Evolutionary conservation across 2,888 invertebrate species (phyloP), one percentile per base, ranked within the genome.

Genomic region (Macropis europaea): DNA sequence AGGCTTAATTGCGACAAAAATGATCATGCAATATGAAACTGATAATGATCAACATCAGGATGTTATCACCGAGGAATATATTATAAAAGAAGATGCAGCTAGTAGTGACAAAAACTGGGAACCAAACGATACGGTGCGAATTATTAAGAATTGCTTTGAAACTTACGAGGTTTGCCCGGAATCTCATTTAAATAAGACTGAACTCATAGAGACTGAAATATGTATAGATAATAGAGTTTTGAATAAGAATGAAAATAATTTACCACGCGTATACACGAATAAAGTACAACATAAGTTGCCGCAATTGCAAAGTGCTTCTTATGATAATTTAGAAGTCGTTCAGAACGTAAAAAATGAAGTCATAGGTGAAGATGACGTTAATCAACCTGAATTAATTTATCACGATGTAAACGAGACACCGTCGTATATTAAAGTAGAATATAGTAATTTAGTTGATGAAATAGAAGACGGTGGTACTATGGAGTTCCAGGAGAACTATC

Each of bases 151-250:
- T 56, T 72, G 71, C 45, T 75, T 68, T 53, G 78, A 71, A 56
- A 68, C 48, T 68, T 80, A 76, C 47, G 77, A 84, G 69, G 53
- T 81, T 70, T 72, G 43, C 6, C 34, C 64, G 1, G 82, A 86
- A 81, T 80, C 86, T 80, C 78, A 75, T 15, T 73, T 67, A 53
- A 62, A 79, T 72, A 88, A 88, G 88, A 88, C 88, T 88, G 88
- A 88, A 34, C 77, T 77, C 43, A 72, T 77, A 79, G 86, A 87
- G 86, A 88, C 88, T 87, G 86, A 88, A 79, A 76, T 84, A 79
- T 59, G 72, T 69, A 69, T 77, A 67, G 73, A 76, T 34, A 73
- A 68, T 70, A 79, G 42, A 42, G 17, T 67, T 42, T 48, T 36
- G 34, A 56, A 38, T 52, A 69, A 22, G n/a, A 42, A 63, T 6